Base-by-base conservation (phyloP, 1,140 invertebrate genomes). In the Drosophila sturtevanti region DNA sequence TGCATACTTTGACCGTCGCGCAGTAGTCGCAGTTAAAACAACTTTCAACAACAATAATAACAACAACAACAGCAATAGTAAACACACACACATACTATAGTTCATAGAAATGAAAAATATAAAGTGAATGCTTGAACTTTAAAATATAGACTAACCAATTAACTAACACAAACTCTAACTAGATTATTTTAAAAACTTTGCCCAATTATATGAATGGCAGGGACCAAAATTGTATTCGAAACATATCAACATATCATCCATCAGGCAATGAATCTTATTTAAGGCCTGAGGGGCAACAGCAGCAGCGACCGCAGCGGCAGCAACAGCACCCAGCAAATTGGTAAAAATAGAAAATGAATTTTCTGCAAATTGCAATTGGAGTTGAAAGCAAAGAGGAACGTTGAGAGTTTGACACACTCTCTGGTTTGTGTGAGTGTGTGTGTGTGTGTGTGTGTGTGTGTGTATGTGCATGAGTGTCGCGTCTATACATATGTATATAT, bases 391-490 rank as follows among this genome's bases (percentile, higher is more conserved):
- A 48, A 21, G 10, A 21, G 9, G 16, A 48, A 21, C 41, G 1
- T 48, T 18, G 58, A 60, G 52, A 2, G 4, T 6, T 31, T 31
- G 27, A 6, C 27, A 4, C 27, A 31, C 27, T 31, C 4, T 31
- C 4, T 31, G 27, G 5, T 31, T 6, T 31, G 0, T 31, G 27
- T 4, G n/a, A n/a, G n/a, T n/a, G n/a, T n/a, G n/a, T n/a, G n/a
- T n/a, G n/a, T n/a, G n/a, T n/a, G n/a, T n/a, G n/a, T n/a, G n/a
- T n/a, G n/a, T n/a, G n/a, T n/a, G n/a, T n/a, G n/a, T n/a, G n/a
- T n/a, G n/a, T n/a, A n/a, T n/a, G n/a, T n/a, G n/a, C n/a, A n/a
- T 58, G 69, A 38, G 60, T 74, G 61, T 75, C 72, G 68, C 41
- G 56, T 27, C 55, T 21, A 22, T 48, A 41, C 35, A 66, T 34